Evolutionary conservation across 2,797 vertebrate species (phyloP), one percentile per base, ranked within the genome.

Genomic region (Huso huso): DNA sequence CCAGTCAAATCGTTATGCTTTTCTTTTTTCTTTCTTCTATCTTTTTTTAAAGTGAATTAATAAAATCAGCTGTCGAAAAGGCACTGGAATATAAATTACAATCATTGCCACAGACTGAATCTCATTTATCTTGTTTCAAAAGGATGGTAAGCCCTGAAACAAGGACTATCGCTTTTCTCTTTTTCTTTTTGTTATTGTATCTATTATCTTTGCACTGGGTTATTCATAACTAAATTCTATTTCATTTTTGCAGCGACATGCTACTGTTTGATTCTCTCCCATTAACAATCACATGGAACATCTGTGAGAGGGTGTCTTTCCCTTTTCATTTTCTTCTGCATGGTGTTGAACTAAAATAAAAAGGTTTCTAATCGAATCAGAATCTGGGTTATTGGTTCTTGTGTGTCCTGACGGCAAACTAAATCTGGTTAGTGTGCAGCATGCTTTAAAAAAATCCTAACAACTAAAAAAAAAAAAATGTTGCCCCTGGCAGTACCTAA

Each of bases 81-180:
- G 66, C 62, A 62, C 55, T 49, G 68, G 76, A 68, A 74, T 77
- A 79, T 76, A 77, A 78, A 79, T 80, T 72, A 75, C 75, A 77
- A 76, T 77, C 67, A 68, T 77, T 75, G 68, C 72, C 69, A 66
- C 65, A 62, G 66, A 72, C 68, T 67, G 70, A 58, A 67, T 49
- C 74, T 74, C 75, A 70, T 82, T 77, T 75, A 70, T 82, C 80
- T 82, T 73, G 64, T 76, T 79, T 75, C 65, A 70, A 69, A 61
- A 49, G 69, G 78, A 66, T 61, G 73, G 64, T 64, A 66, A 49
- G 49, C 62, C 64, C 66, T 53, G 65, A 73, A 74, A 70, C 66
- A 66, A 70, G 68, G 59, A 64, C 49, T 59, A 11, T 65, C 51
- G 10, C 12, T 8, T 12, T 61, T 7, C 15, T 52, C 8, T 49